Percentiles rank a stretch among this genome's conserved stretches.
phyloP scores from a whole-genome alignment of 37 sponge, comb jelly and placozoan species.

The Spongilla lacustris region DNA sequence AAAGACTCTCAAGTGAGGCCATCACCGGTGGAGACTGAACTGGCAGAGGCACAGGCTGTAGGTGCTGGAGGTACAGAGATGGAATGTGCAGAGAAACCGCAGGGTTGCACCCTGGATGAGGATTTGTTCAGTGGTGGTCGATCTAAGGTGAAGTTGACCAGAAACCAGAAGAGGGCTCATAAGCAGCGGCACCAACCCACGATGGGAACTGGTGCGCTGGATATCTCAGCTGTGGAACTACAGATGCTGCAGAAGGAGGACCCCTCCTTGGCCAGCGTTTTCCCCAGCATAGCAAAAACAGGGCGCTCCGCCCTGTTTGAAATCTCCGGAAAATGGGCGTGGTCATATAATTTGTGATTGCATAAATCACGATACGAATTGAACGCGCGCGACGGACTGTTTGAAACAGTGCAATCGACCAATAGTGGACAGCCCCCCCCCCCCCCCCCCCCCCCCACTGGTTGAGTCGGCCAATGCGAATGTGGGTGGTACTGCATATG shows the following conservation, averaged over 20 bases:
- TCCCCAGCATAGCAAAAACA: too few species aligned
- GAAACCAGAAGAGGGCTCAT: neutral
- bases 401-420: too few species aligned
- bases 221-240: neutral
- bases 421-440: too few species aligned
- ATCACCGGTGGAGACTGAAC: neutral
- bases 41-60: neutral
- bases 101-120: neutral
- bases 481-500: too few species aligned
- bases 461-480: too few species aligned
- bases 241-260: neutral
- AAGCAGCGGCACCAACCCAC: neutral
- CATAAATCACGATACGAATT: too few species aligned
- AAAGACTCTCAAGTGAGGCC: neutral
- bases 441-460: too few species aligned
- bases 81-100: neutral
- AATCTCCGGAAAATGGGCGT: too few species aligned
- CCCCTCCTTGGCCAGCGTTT: too few species aligned
- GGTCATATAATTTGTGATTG: too few species aligned
- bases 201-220: neutral
- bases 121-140: conserved; percentile 8
- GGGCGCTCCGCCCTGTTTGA: too few species aligned
- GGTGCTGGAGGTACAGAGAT: neutral
- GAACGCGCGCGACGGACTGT: too few species aligned
- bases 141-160: neutral